Conservation (phyloP, 2,113 vertebrate species). For the Lontra canadensis region DNA sequence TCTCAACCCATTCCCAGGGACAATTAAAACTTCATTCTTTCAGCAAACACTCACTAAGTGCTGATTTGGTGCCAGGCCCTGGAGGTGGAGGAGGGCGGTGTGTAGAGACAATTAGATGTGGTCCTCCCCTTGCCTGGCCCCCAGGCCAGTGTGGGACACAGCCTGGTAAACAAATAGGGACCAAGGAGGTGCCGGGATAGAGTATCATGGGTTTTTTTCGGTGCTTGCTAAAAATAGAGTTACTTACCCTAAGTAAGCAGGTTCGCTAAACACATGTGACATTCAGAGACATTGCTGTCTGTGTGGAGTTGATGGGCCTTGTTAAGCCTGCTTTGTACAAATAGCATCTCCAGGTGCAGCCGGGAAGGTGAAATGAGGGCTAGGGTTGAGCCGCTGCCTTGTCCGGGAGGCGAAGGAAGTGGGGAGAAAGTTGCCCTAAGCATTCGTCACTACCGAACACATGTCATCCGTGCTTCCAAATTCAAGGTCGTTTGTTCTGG, state of each 20-base stretch:
- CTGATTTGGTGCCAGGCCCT: conserved; percentile 55
- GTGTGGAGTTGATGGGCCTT: conserved; percentile 1
- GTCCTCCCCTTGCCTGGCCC: conserved; percentile 6
- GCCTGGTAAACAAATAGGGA: conserved; percentile 42
- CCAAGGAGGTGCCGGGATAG: conserved; percentile 23
- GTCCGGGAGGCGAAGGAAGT: not conserved
- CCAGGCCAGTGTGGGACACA: not conserved
- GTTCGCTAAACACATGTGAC: conserved; percentile 41
- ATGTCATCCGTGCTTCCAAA: not conserved
- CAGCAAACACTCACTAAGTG: not conserved
- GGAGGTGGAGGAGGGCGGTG: not conserved
- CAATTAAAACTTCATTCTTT: conserved; percentile 43
- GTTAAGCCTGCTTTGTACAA: conserved; percentile 44
- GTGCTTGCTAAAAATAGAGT: conserved; percentile 72
- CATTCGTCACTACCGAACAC: not conserved
- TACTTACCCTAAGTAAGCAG: conserved; percentile 11
- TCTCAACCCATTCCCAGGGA: not conserved
- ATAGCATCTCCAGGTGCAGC: conserved; percentile 52
- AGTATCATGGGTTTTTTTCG: not conserved
- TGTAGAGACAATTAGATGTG: not conserved
- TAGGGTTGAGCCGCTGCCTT: not conserved
- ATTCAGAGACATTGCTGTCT: conserved; percentile 23
- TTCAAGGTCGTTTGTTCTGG: not conserved
- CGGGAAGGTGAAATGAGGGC: not conserved
- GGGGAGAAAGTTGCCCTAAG: not conserved